Evolutionary conservation across 2,113 vertebrate species (phyloP).

Genomic region (Tricholaema leucomelas): DNA sequence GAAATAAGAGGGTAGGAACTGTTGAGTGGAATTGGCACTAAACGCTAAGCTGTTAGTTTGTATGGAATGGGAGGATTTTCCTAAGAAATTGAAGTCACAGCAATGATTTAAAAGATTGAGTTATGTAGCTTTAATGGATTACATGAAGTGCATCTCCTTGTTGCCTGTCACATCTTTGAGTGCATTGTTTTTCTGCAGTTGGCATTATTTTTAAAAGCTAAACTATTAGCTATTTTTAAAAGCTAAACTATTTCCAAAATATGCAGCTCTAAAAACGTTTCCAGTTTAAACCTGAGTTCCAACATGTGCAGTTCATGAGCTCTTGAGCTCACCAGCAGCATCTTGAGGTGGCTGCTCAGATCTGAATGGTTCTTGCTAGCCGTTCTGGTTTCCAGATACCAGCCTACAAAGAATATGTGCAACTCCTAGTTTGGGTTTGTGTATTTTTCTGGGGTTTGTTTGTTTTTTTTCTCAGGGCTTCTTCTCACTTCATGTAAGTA

Average conservation of each 20-base stretch:
- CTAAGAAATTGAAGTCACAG: background rate
- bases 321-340: background rate
- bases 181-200: background rate
- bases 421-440: background rate
- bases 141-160: background rate
- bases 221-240: no score
- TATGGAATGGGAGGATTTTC: background rate
- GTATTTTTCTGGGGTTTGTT: background rate
- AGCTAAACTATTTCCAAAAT: background rate
- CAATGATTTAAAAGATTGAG: background rate
- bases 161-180: background rate
- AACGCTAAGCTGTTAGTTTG: background rate
- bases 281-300: background rate
- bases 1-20: background rate
- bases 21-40: background rate
- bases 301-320: background rate
- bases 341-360: background rate
- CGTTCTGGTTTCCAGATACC: background rate
- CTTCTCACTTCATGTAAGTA: background rate
- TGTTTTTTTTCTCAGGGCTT: background rate
- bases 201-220: background rate
- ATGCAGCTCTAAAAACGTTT: background rate
- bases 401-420: background rate
- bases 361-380: background rate
- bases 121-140: background rate